Base-by-base conservation (phyloP, 1,140 invertebrate species). In the Leptoteleia sp. region DNA sequence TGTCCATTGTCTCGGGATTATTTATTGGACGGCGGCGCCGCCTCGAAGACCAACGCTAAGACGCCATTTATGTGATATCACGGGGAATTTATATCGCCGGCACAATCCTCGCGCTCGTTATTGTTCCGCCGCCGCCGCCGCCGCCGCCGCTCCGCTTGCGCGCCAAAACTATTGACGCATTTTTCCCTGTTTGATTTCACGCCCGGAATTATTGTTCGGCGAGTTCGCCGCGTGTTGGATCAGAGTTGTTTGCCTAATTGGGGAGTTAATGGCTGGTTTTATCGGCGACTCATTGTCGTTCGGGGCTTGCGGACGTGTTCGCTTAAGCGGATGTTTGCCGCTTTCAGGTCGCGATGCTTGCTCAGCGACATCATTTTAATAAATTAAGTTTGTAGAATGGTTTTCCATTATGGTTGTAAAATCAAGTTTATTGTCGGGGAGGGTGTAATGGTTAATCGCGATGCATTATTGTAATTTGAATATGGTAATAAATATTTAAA, bases 1-100 rank as follows among this genome's bases (percentile, higher is more conserved):
- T 89, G 88, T 89, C 88, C 88, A 89, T 89, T 89, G 88, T 89
- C 84, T 88, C 29, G 76, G 68, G 83, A 81, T 88, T 89, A 89
- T 89, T 89, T 89, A 89, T 89, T 82, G 83, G 87, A 12, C 82
- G 81, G 75, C 81, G 79, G n/a, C 81, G 82, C 45, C 76, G 61
- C 40, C 47, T 31, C 73, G 68, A 76, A 73, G 76, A 76, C 79
- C 76, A 76, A 6, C 67, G 62, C 76, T 82, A 79, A 84, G 81
- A 84, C 76, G 78, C 72, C 81, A 68, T 77, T 81, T 79, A 73
- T 76, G 61, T 45, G 67, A 64, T 77, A 81, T 78, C 57, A 81
- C 68, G 47, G 52, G 8, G 47, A 68, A 81, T 81, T 81, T 78
- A 81, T 81, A 81, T 75, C 70, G 68, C 54, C 12, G 17, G 52